Conservation (phyloP, 1,140 invertebrate species). For the Diorhabda elongata region DNA sequence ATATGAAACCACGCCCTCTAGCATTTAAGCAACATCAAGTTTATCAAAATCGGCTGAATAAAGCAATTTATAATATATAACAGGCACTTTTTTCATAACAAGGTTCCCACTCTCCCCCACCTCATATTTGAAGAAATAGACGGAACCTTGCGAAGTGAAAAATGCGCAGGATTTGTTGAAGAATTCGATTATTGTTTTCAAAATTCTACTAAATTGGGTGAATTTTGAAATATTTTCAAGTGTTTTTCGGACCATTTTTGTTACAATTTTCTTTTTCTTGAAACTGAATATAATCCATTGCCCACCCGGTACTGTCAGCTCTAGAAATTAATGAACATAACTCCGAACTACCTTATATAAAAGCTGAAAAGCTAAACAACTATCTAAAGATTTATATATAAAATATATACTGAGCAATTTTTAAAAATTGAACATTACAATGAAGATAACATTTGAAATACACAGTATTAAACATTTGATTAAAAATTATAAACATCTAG, state of each 20-base stretch:
- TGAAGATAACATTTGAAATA: slow-evolving; percentile 9
- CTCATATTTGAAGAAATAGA: no score
- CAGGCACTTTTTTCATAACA: no score
- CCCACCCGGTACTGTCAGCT: neutral
- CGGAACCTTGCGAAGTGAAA: no score
- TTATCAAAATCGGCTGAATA: no score
- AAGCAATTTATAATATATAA: no score
- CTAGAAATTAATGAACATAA: neutral
- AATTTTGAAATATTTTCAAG: neutral
- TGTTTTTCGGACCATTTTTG: neutral
- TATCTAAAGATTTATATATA: slow-evolving; percentile 16
- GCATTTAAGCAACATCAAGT: no score
- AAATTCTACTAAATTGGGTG: neutral
- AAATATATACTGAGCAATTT: slow-evolving; percentile 20
- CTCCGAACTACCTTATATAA: neutral
- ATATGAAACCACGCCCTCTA: no score
- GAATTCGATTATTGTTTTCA: no score
- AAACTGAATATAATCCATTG: neutral
- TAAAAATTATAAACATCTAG: neutral
- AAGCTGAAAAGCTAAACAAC: slow-evolving; percentile 9
- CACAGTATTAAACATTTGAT: slow-evolving; percentile 7
- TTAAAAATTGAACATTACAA: slow-evolving; percentile 14
- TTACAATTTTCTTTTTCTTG: neutral
- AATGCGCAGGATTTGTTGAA: no score
- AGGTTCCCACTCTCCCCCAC: no score